These are phyloP conservation scores for Rhodeus uyekii DNA, from an alignment of 2,797 vertebrate genomes.

Conservation along the genomic window DNA sequence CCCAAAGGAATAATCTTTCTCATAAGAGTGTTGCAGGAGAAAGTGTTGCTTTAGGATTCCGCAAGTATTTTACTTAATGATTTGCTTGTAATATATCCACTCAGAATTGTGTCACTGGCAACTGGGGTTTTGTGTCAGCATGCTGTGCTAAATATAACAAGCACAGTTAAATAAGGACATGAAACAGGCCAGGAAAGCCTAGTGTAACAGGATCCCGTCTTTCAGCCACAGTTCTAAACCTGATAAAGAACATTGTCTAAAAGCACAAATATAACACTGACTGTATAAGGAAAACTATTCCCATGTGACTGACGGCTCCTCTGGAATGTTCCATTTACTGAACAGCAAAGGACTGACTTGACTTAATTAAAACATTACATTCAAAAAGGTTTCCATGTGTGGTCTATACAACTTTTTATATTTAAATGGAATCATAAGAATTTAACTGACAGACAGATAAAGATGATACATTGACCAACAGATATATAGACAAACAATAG, in stretches of 20 bases:
- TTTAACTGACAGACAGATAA: no score
- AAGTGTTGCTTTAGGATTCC: slow-evolving; percentile 6
- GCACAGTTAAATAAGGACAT: slow-evolving; percentile 83
- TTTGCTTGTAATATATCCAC: slow-evolving; percentile 70
- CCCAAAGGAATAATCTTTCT: slow-evolving; percentile 6
- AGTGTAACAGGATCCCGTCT: slow-evolving; percentile 73
- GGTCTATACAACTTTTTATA: background rate
- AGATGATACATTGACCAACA: no score
- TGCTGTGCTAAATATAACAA: slow-evolving; percentile 78
- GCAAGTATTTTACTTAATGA: slow-evolving; percentile 45
- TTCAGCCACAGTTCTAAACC: slow-evolving; percentile 65
- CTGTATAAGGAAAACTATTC: slow-evolving; percentile 79
- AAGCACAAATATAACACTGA: slow-evolving; percentile 77
- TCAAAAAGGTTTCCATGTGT: slow-evolving; percentile 16
- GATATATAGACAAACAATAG: background rate
- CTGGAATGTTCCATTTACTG: slow-evolving; percentile 76
- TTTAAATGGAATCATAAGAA: background rate
- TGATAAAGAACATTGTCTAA: slow-evolving; percentile 77
- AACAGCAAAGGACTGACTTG: slow-evolving; percentile 70
- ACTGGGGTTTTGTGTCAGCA: slow-evolving; percentile 72
- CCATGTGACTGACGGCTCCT: slow-evolving; percentile 73
- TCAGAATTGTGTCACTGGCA: slow-evolving; percentile 79
- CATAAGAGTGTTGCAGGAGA: slow-evolving; percentile 6
- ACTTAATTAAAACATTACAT: slow-evolving; percentile 44
- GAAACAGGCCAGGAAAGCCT: slow-evolving; percentile 77